Base-by-base conservation (phyloP, 1,140 invertebrate genomes). In the Andricus grossulariae region DNA sequence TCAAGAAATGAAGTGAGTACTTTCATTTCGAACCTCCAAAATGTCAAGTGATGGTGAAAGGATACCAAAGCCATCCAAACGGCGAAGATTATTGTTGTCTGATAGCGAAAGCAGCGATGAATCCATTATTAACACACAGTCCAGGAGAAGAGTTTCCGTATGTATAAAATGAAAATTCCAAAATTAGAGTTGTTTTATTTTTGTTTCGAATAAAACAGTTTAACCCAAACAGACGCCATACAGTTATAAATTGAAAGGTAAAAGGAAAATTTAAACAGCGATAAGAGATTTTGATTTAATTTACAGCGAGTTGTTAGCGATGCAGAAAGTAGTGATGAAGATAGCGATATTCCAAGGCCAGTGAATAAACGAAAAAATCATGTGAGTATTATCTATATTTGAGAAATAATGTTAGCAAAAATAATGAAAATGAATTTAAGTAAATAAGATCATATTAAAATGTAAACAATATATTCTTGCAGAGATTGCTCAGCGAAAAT, bases 81-180 rank as follows among this genome's bases (percentile, higher is more conserved):
- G 87, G 25, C 81, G 81, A 6, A 86, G 70, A 83, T 19, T 84
- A 60, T 76, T 88, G 51, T 74, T 81, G 74, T 84, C 82, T 32
- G 88, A 90, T 50, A 90, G 85, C 74, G 88, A 90, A 7, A 89
- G 85, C 77, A 90, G 88, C 45, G 85, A 90, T 78, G 88, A 89
- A 66, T 87, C 87, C n/a, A 72, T 85, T 51, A 75, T 90, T 54
- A 73, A 78, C n/a, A 80, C 73, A 78, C 83, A 77, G 25, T 83
- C 75, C 74, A 80, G 85, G 21, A 86, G 84, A 72, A 87, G 81
- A 79, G 72, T 85, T 66, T 73, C 80, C 84, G 87, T 89, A 85
- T 71, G 87, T 88, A 78, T 50, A 25, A 73, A 57, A 60, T 51
- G 11, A 21, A 57, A 57, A 32, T 13, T 7, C 49, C 0, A 18